Conservation (phyloP, 2,888 invertebrate genomes). For the Tubulanus polymorphus region DNA sequence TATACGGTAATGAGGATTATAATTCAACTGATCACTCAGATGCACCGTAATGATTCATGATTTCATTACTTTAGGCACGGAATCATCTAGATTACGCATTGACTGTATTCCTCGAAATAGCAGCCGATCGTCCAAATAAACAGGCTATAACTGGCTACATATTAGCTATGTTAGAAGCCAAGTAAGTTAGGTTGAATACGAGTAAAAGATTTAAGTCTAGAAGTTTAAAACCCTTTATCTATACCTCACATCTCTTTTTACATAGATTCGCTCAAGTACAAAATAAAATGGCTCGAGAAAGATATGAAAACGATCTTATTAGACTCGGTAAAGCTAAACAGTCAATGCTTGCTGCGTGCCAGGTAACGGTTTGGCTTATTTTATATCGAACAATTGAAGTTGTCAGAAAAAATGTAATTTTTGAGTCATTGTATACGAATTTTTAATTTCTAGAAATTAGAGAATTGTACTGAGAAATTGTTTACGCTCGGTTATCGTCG, state of each 20-base stretch:
- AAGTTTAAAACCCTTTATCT: too few relatives aligned
- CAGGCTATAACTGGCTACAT: constrained; percentile 31
- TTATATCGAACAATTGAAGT: too few relatives aligned
- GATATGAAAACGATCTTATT: background rate
- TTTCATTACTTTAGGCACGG: constrained; percentile 36
- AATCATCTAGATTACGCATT: constrained; percentile 35
- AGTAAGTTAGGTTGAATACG: constrained; percentile 9
- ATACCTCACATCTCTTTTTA: too few relatives aligned
- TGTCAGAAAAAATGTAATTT: too few relatives aligned
- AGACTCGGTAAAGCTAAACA: background rate
- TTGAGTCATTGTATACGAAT: too few relatives aligned
- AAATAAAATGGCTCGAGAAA: background rate
- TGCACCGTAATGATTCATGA: too few relatives aligned
- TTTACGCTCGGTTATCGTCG: constrained; percentile 30
- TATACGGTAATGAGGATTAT: too few relatives aligned
- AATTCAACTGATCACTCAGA: too few relatives aligned
- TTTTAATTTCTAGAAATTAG: constrained; percentile 28
- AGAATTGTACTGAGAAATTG: constrained; percentile 29
- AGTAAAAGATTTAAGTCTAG: too few relatives aligned
- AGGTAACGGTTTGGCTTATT: constrained; percentile 14
- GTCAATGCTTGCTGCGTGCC: constrained; percentile 33
- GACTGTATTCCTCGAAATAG: constrained; percentile 35
- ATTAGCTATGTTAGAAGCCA: constrained; percentile 37
- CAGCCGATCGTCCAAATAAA: constrained; percentile 39
- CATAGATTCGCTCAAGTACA: background rate